A percentile compares a stretch with the other conserved stretches of the same genome.
Evolutionary conservation across 2,888 invertebrate genomes (phyloP).

Genomic region (Cephus pygmeus): DNA sequence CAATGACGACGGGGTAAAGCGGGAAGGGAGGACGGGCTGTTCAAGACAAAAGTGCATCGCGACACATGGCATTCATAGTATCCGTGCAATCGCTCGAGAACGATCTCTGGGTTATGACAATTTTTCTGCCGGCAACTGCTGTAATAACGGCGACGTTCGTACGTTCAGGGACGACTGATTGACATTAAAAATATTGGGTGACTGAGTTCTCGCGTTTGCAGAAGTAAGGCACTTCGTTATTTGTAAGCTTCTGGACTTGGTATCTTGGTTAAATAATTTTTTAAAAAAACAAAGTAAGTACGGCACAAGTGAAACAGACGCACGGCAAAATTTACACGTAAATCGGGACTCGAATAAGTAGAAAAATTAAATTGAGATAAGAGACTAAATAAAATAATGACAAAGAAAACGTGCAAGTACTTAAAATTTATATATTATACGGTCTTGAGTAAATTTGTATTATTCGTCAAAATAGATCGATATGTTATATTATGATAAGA

Average conservation of each 20-base stretch:
- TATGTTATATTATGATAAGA: neutral
- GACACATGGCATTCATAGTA: neutral
- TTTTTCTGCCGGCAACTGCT: neutral
- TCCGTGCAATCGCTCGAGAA: neutral
- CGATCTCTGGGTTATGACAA: neutral
- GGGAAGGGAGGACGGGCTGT: too few relatives aligned
- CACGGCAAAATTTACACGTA: too few relatives aligned
- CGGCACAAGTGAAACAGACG: neutral
- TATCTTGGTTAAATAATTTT: neutral
- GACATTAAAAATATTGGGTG: neutral
- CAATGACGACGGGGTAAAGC: neutral
- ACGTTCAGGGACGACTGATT: neutral
- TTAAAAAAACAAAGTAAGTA: neutral
- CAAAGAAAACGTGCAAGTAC: neutral
- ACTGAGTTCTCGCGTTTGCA: neutral
- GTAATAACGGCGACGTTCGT: neutral
- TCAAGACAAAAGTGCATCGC: too few relatives aligned
- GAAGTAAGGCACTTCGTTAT: neutral
- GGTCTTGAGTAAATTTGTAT: neutral
- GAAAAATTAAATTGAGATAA: too few relatives aligned
- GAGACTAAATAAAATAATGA: neutral
- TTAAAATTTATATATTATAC: neutral
- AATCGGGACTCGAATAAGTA: too few relatives aligned
- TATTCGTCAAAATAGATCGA: neutral
- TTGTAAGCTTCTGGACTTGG: neutral